Percentiles rank a stretch among this genome's conserved stretches.
Evolutionary conservation across 2,888 invertebrate species (phyloP).

Genomic region (Coelinius sp.): DNA sequence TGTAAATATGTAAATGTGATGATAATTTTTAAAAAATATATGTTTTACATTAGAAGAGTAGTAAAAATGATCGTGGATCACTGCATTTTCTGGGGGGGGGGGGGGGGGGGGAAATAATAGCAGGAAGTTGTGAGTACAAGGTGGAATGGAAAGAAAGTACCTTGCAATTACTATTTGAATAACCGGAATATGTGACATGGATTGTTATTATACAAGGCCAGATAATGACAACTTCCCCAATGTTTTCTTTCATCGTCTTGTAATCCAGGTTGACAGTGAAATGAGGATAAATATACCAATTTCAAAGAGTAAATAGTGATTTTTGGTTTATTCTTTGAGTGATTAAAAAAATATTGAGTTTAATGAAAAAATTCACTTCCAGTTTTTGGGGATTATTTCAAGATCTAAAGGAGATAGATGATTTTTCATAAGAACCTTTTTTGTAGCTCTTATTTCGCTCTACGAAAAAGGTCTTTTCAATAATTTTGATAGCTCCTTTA

Average conservation of each 20-base stretch:
- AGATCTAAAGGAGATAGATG: too few species aligned
- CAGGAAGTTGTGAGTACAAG: background rate
- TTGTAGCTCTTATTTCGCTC: too few species aligned
- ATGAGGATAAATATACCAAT: background rate
- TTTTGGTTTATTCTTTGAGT: background rate
- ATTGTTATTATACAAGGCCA: conserved; percentile 23
- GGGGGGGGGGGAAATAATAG: too few species aligned
- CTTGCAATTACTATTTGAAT: background rate
- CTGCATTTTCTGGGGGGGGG: background rate
- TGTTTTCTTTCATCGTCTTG: background rate
- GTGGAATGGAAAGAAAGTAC: background rate
- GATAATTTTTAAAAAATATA: conserved; percentile 46
- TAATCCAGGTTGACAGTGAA: background rate
- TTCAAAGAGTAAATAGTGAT: background rate
- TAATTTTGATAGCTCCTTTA: too few species aligned
- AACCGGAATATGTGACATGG: conserved; percentile 9
- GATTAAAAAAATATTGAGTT: background rate
- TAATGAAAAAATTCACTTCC: too few species aligned
- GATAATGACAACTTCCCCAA: background rate
- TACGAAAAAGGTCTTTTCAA: too few species aligned
- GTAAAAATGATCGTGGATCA: background rate
- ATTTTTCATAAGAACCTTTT: too few species aligned
- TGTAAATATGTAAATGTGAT: conserved; percentile 54
- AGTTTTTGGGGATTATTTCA: too few species aligned
- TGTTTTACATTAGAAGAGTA: conserved; percentile 44